Conservation (phyloP, 2,888 invertebrate genomes). For the Melanostoma scalare region DNA sequence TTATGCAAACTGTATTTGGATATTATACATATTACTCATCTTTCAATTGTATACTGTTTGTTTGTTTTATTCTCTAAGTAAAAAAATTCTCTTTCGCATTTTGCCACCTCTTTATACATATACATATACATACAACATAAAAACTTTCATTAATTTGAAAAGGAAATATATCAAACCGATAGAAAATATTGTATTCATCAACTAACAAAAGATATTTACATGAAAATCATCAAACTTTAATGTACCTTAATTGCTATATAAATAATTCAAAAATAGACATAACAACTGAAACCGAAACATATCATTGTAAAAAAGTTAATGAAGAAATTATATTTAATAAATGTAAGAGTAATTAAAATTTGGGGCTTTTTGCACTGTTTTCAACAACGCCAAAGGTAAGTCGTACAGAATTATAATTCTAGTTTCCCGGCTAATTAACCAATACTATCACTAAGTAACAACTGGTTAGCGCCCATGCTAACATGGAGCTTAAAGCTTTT, state of each 20-base stretch:
- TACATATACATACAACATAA: constrained; percentile 47
- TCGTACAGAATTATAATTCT: too few relatives aligned
- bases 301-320: constrained; percentile 58
- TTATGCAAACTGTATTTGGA: constrained; percentile 51
- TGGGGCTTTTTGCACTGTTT: background rate
- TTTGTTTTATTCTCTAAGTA: constrained; percentile 53
- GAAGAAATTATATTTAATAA: constrained; percentile 64
- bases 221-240: constrained; percentile 74
- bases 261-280: constrained; percentile 52
- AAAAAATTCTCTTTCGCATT: constrained; percentile 51
- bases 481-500: constrained; percentile 28
- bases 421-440: too few relatives aligned
- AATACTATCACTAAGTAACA: background rate
- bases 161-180: constrained; percentile 51
- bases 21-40: constrained; percentile 52
- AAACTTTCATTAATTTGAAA: background rate
- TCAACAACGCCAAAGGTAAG: too few relatives aligned
- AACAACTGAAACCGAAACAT: constrained; percentile 53
- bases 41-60: constrained; percentile 58
- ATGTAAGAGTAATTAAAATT: constrained; percentile 59
- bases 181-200: constrained; percentile 43
- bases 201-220: constrained; percentile 61
- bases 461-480: background rate
- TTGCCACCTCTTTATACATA: constrained; percentile 60
- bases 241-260: constrained; percentile 74